These are phyloP conservation scores for Brotula barbata DNA, from an alignment of 2,797 vertebrate genomes.

Conservation along the genomic window DNA sequence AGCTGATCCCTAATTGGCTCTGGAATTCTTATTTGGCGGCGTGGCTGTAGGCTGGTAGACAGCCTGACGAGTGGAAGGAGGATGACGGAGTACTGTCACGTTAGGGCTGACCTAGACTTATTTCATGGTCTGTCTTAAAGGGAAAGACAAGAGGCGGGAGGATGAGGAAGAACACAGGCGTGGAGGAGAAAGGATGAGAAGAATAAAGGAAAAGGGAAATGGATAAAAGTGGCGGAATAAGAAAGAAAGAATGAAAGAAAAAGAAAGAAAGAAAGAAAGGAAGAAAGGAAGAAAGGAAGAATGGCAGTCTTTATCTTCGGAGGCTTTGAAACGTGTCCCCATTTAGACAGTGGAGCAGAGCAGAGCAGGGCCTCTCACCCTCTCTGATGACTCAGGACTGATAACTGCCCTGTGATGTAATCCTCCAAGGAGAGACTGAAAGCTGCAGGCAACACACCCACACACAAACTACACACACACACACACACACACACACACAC, in stretches of 20 bases:
- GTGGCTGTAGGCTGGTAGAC: neutral
- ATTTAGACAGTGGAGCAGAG: constrained; percentile 35
- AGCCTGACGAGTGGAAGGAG: constrained; percentile 20
- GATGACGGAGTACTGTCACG: constrained; percentile 15
- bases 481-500: neutral
- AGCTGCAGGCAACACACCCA: constrained; percentile 44
- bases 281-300: neutral
- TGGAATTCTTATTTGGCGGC: constrained; percentile 19
- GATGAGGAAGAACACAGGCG: neutral
- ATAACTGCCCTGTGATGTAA: constrained; percentile 69
- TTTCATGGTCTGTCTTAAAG: constrained; percentile 11
- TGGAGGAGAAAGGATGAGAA: neutral
- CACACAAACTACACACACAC: constrained; percentile 34
- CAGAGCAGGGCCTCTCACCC: constrained; percentile 52
- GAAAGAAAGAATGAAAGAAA: neutral
- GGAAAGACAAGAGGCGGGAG: neutral
- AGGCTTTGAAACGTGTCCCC: constrained; percentile 39
- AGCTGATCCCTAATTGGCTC: constrained; percentile 4
- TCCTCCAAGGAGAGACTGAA: constrained; percentile 53
- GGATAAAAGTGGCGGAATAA: neutral
- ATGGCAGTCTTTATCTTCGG: constrained; percentile 3
- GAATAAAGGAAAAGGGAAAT: neutral
- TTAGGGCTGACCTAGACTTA: constrained; percentile 39
- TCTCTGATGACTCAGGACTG: constrained; percentile 71
- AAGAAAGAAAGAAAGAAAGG: neutral